phyloP scores from a whole-genome alignment of 2,113 vertebrate species.

The Carassius carassius region DNA sequence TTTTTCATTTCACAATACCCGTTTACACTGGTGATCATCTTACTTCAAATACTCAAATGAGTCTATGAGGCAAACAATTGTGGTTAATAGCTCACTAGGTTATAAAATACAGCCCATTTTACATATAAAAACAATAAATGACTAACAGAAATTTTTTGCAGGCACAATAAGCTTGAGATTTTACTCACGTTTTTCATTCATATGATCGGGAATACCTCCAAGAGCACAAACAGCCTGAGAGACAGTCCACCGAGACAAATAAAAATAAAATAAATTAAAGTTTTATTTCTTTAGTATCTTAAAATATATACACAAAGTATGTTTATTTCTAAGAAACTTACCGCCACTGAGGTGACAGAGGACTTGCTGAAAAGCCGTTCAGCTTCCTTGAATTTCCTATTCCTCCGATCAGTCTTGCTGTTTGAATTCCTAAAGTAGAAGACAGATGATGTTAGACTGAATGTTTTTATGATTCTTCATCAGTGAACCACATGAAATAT shows the following conservation, averaged over 20 bases:
- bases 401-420: constrained; percentile 94
- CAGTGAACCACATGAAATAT: background rate
- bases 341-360: constrained; percentile 94
- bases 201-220: constrained; percentile 94
- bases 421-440: constrained; percentile 86
- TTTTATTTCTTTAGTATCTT: background rate
- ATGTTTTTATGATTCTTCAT: background rate
- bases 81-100: background rate
- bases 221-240: constrained; percentile 91
- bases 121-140: too few species aligned
- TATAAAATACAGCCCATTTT: background rate
- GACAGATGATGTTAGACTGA: background rate
- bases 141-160: background rate
- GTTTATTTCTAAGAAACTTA: constrained; percentile 71
- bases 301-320: background rate
- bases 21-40: background rate
- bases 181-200: constrained; percentile 95
- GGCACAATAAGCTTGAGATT: background rate
- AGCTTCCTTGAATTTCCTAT: constrained; percentile 96
- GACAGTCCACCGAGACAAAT: background rate
- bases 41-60: background rate
- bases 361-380: constrained; percentile 99
- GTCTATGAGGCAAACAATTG: background rate
- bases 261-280: background rate
- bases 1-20: background rate